Evolutionary conservation across 2,888 invertebrate species (phyloP).

Genomic region (Tetrapedia diversipes): DNA sequence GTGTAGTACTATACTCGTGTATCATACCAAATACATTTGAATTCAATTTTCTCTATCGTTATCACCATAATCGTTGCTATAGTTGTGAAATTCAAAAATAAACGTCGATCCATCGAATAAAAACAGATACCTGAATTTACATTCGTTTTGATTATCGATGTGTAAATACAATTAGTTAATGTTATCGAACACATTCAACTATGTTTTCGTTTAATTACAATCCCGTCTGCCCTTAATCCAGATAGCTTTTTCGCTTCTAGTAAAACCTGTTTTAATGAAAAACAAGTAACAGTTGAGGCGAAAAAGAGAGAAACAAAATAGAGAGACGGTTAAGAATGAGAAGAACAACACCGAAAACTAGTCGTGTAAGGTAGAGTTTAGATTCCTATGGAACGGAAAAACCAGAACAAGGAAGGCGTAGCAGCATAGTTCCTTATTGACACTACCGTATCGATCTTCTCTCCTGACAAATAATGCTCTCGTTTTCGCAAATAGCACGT

Average conservation of each 20-base stretch:
- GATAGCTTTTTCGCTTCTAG: too few species aligned
- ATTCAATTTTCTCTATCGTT: background rate
- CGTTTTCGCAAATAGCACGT: conserved; percentile 56
- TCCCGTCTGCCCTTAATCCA: too few species aligned
- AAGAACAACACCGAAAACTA: background rate
- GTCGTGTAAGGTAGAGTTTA: background rate
- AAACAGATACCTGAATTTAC: background rate
- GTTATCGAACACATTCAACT: background rate
- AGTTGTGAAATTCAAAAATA: too few species aligned
- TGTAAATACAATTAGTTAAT: background rate
- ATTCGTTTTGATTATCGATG: too few species aligned
- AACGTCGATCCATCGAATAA: background rate
- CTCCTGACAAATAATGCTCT: conserved; percentile 58
- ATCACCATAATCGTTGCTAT: too few species aligned
- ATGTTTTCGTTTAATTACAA: too few species aligned
- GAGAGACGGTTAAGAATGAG: background rate
- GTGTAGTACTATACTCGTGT: too few species aligned
- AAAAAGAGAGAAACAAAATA: background rate
- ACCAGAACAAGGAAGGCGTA: conserved; percentile 42
- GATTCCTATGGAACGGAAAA: conserved; percentile 16
- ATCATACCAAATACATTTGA: too few species aligned
- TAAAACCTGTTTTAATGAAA: background rate
- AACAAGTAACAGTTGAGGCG: background rate
- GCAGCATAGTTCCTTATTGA: conserved; percentile 55
- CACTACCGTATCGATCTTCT: conserved; percentile 61